Evolutionary conservation across 2,888 invertebrate species (phyloP).

Genomic region (Microctonus brassicae): DNA sequence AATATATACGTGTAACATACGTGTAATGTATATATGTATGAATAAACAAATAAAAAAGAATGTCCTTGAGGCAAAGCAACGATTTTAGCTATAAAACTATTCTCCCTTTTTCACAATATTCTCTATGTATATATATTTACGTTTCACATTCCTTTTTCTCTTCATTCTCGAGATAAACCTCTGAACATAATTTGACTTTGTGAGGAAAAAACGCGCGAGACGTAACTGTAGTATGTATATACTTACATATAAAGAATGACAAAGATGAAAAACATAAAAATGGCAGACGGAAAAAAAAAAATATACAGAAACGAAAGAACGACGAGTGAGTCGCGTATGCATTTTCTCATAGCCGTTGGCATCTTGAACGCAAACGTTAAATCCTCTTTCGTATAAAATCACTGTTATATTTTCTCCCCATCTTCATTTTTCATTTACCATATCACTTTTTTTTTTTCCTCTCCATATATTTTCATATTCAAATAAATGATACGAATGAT

Average conservation of each 20-base stretch:
- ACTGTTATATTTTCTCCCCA: background rate
- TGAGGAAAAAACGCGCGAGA: background rate
- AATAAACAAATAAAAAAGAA: background rate
- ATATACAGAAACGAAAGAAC: constrained; percentile 1
- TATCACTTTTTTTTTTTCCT: too few relatives aligned
- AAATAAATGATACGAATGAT: too few relatives aligned
- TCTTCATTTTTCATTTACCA: background rate
- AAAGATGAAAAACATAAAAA: constrained; percentile 11
- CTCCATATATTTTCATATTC: too few relatives aligned
- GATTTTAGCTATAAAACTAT: constrained; percentile 1
- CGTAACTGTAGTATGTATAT: background rate
- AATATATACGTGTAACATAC: too few relatives aligned
- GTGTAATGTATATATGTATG: background rate
- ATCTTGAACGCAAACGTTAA: constrained; percentile 20
- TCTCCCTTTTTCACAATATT: background rate
- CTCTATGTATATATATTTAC: background rate
- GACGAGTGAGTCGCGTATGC: constrained; percentile 12
- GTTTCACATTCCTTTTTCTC: constrained; percentile 29
- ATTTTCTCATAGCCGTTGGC: constrained; percentile 5
- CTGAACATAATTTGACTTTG: constrained; percentile 6
- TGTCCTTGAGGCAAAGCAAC: background rate
- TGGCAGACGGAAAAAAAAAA: constrained; percentile 31
- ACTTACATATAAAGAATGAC: background rate
- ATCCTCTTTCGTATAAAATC: constrained; percentile 4
- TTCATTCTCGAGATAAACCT: constrained; percentile 8